Evolutionary conservation across 2,113 vertebrate genomes (phyloP), one percentile per base, ranked within the genome.

Genomic region (Terrapene triunguis): DNA sequence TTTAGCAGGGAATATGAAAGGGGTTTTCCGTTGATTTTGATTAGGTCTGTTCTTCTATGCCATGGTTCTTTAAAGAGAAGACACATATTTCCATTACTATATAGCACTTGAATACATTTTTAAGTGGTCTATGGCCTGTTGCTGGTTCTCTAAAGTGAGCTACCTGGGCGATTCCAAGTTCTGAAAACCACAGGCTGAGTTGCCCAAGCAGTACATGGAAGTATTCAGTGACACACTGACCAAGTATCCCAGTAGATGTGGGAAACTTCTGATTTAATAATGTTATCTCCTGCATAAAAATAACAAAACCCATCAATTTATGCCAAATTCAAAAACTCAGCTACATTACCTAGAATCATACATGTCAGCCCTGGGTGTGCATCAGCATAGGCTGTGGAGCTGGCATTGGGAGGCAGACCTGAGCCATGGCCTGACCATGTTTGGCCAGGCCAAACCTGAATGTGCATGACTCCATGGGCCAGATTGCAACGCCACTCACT

Each of bases 1-100:
- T 89, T 91, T 89, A 85, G 85, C 95, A 97, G 94, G 94, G 97
- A 97, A 87, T 51, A 72, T 81, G 81, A 90, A 89, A 92, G 65
- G 96, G 78, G 86, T 84, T 95, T 96, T 96, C 85, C 91, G 92
- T 74, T 65, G 80, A 84, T 62, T 93, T 55, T 90, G 87, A 94
- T 47, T 44, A 57, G 84, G 90, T 85, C 57, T 90, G 83, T 72
- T 94, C 42, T 89, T 85, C 38, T 90, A 87, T 88, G 48, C 17
- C 59, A 79, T 0, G 1, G 44, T 84, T 8, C 27, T 83, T 55
- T 16, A 76, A 42, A 89, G 79, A 90, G 59, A 38, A 78, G 54
- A 92, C n/a, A 80, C 0, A 12, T 4, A 5, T 80, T 90, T 80
- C 10, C 16, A 19, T 72, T 51, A 48, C 35, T 82, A 89, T 57